Percentiles rank a stretch among this genome's conserved stretches.
Evolutionary conservation across 1,140 invertebrate genomes (phyloP).

Genomic region (Drosophila busckii): DNA sequence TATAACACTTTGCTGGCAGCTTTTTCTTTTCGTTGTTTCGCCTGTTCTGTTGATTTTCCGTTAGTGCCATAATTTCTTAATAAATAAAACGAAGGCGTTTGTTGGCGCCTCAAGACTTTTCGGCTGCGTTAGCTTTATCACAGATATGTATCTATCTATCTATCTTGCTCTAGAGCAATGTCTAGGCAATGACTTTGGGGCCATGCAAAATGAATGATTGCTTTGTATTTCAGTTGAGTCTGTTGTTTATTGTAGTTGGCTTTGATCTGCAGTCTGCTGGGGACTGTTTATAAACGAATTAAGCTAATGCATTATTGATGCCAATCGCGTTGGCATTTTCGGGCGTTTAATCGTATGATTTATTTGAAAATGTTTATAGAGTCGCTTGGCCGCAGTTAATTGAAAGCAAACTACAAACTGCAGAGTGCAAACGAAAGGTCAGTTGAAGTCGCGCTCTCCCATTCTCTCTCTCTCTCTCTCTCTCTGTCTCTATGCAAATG

Average conservation of each 20-base stretch:
- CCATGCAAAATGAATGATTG: slow-evolving; percentile 56
- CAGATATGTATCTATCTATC: slow-evolving; percentile 60
- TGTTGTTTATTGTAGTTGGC: slow-evolving; percentile 27
- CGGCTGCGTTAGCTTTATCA: slow-evolving; percentile 35
- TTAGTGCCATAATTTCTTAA: slow-evolving; percentile 49
- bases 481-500: slow-evolving; percentile 26
- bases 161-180: too few relatives aligned
- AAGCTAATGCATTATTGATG: too few relatives aligned
- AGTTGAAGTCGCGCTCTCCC: slow-evolving; percentile 16
- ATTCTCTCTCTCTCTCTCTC: slow-evolving; percentile 15
- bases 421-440: slow-evolving; percentile 15
- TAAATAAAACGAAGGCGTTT: slow-evolving; percentile 24
- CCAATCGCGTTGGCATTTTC: too few relatives aligned
- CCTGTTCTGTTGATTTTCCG: slow-evolving; percentile 17
- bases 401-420: too few relatives aligned
- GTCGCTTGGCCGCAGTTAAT: too few relatives aligned
- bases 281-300: slow-evolving; percentile 4
- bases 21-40: slow-evolving; percentile 28
- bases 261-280: slow-evolving; percentile 33
- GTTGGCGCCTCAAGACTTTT: slow-evolving; percentile 52
- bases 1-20: slow-evolving; percentile 59
- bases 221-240: slow-evolving; percentile 37
- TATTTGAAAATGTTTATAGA: too few relatives aligned
- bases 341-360: too few relatives aligned
- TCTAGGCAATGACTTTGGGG: slow-evolving; percentile 48